Evolutionary conservation across 1,140 invertebrate genomes (phyloP).

Genomic region (Nautilus pompilius): DNA sequence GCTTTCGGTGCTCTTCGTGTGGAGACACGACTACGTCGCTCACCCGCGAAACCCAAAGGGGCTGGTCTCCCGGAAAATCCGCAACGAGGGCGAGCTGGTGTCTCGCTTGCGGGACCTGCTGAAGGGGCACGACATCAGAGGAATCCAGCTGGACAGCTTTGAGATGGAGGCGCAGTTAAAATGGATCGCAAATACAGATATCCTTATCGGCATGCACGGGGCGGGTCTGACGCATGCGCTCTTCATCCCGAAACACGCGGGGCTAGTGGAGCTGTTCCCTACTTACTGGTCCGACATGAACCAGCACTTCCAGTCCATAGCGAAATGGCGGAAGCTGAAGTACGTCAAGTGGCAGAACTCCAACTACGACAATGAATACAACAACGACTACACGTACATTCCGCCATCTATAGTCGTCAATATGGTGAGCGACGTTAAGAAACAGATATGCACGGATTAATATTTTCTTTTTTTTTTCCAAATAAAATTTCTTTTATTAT

Average conservation of each 20-base stretch:
- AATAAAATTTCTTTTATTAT: too few relatives aligned
- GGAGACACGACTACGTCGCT: constrained; percentile 42
- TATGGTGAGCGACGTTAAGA: constrained; percentile 12
- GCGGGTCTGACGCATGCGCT: constrained; percentile 90
- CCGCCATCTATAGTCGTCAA: constrained; percentile 11
- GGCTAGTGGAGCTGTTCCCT: constrained; percentile 84
- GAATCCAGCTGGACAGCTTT: constrained; percentile 39
- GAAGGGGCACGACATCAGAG: constrained; percentile 21
- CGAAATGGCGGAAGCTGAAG: constrained; percentile 40
- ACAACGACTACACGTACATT: constrained; percentile 26
- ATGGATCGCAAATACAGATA: constrained; percentile 69
- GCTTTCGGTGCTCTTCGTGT: constrained; percentile 39
- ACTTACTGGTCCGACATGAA: constrained; percentile 35
- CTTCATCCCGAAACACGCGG: constrained; percentile 93
- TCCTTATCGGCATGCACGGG: constrained; percentile 95
- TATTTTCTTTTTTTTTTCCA: too few relatives aligned
- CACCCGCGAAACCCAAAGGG: constrained; percentile 44
- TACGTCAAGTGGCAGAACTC: constrained; percentile 42
- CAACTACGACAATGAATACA: constrained; percentile 28
- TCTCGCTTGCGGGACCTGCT: constrained; percentile 5
- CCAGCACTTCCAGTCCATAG: constrained; percentile 41
- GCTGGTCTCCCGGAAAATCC: constrained; percentile 33
- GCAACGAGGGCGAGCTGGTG: constrained; percentile 39
- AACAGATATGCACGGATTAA: constrained; percentile 13
- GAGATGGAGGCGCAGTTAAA: constrained; percentile 37